Base-by-base conservation (phyloP, 2,888 invertebrate species). In the Polydrusus pterygomalis region DNA sequence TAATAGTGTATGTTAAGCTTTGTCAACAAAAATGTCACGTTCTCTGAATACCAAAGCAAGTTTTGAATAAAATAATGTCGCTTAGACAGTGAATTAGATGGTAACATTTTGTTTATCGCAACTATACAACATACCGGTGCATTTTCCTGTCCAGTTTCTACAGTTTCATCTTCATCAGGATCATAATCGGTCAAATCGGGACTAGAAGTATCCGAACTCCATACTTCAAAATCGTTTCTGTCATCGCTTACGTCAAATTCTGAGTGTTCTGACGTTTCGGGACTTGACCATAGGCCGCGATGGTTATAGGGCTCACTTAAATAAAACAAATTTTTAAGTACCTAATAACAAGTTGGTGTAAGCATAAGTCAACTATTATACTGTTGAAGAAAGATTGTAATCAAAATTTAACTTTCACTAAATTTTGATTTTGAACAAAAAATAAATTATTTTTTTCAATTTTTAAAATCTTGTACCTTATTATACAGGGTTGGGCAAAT, bases 161-260 rank as follows among this genome's bases (percentile, higher is more conserved):
- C 38, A 20, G 15, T 60, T 10, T 38, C 17, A 17, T 7, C 60
- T 40, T n/a, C 38, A 13, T 49, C 34, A 3, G 20, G 20, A n/a
- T 67, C 54, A 10, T 34, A 2, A 56, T 54, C 68, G 17, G 20
- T 18, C 2, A 20, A 68, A 7, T 54, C 56, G 5, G 47, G 38
- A 56, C 68, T 54, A 1, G 68, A 38, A 20, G 47, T 65, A 30
- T 51, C 68, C 11, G 68, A 68, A 38, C 68, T 68, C 68, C 68
- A 68, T 9, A 68, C 3, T 13, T 54, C 68, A 40, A 68, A 67
- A 40, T 54, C 49, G 11, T 56, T 30, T 34, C 38, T 34, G 38
- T 68, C 56, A 40, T 68, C 68, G 15, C 43, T 43, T 1, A 38
- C n/a, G 11, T 68, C 68, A 40, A 68, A 54, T 56, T 68, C 68